Evolutionary conservation across 2,797 vertebrate genomes (phyloP).

Genomic region (Ctenochaetus hawaiiensis): DNA sequence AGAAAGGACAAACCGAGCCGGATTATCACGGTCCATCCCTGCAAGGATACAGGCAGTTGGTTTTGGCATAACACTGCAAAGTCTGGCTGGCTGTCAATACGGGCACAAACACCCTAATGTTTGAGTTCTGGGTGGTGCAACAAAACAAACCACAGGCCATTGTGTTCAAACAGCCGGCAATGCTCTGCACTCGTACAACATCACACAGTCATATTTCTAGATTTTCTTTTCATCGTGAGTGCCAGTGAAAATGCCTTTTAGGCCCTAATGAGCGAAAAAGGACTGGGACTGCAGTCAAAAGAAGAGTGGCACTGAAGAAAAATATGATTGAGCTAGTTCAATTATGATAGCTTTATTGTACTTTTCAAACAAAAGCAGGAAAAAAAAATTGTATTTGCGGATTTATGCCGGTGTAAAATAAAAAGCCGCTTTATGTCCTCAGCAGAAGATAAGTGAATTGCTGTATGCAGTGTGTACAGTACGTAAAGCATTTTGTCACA

Average conservation of each 20-base stretch:
- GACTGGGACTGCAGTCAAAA: conserved; percentile 51
- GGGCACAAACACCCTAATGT: conserved; percentile 71
- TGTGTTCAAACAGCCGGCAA: conserved; percentile 69
- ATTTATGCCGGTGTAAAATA: conserved; percentile 28
- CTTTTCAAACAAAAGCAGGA: conserved; percentile 31
- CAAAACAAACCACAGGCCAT: conserved; percentile 72
- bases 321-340: conserved; percentile 43
- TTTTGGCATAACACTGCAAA: conserved; percentile 65
- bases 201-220: conserved; percentile 42
- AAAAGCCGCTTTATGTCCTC: conserved; percentile 33
- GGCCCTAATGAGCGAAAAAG: conserved; percentile 44
- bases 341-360: conserved; percentile 31
- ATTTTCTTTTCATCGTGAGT: conserved; percentile 46
- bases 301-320: conserved; percentile 47
- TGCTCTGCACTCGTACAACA: conserved; percentile 34
- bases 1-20: conserved; percentile 54
- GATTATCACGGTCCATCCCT: conserved; percentile 45
- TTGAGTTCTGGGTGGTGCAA: conserved; percentile 72
- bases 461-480: background rate
- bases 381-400: conserved; percentile 23
- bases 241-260: conserved; percentile 45
- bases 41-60: conserved; percentile 66
- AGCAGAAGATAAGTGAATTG: conserved; percentile 22
- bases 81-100: conserved; percentile 64
- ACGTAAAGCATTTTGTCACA: conserved; percentile 45